Evolutionary conservation across 2,113 vertebrate species (phyloP).

Genomic region (Pelvicachromis taeniatus): DNA sequence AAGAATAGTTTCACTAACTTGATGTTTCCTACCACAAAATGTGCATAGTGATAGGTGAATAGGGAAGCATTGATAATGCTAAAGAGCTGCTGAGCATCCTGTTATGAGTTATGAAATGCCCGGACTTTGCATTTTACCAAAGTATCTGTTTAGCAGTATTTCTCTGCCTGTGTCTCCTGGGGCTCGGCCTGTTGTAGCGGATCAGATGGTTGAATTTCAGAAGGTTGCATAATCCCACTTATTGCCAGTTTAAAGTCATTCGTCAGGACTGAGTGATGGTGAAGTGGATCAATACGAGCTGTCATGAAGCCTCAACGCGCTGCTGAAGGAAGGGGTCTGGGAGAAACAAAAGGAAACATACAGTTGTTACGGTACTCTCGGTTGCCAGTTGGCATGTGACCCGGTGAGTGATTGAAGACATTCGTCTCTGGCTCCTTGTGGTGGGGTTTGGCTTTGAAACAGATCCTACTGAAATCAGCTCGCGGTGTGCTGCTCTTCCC

Average conservation of each 20-base stretch:
- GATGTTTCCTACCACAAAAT: neutral
- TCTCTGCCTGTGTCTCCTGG: neutral
- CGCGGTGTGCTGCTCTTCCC: slow-evolving; percentile 16
- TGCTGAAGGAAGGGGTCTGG: slow-evolving; percentile 35
- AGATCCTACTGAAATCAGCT: slow-evolving; percentile 14
- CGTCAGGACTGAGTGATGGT: slow-evolving; percentile 62
- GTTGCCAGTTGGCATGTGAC: slow-evolving; percentile 58
- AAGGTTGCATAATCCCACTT: slow-evolving; percentile 62
- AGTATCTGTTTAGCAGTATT: slow-evolving; percentile 20
- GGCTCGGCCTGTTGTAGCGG: slow-evolving; percentile 23
- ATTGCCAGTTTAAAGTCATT: slow-evolving; percentile 58
- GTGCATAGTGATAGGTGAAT: neutral
- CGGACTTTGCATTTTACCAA: slow-evolving; percentile 15
- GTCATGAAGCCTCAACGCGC: slow-evolving; percentile 46
- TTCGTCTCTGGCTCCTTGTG: slow-evolving; percentile 27
- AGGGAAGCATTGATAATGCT: neutral
- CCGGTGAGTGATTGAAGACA: slow-evolving; percentile 49
- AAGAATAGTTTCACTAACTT: neutral
- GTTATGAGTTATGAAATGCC: slow-evolving; percentile 35
- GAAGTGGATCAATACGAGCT: slow-evolving; percentile 66
- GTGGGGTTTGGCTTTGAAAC: slow-evolving; percentile 36
- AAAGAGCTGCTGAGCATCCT: slow-evolving; percentile 14
- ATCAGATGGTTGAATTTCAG: slow-evolving; percentile 51
- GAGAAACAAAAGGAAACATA: slow-evolving; percentile 64
- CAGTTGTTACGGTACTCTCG: slow-evolving; percentile 43